These are phyloP conservation scores for Orussus abietinus DNA, from an alignment of 1,140 invertebrate genomes.

Conservation along the genomic window DNA sequence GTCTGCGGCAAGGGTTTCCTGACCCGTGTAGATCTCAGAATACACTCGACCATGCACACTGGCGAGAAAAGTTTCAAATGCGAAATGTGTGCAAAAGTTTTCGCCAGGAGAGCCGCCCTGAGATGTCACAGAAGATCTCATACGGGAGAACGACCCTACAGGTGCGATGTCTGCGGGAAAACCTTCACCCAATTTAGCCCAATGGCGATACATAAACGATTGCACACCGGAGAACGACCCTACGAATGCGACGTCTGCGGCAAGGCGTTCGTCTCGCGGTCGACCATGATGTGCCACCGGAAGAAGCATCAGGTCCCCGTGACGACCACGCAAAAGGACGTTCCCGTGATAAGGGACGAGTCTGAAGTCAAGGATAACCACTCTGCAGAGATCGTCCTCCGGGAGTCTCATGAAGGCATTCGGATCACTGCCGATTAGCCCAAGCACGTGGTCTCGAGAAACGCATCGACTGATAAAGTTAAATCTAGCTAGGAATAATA, in stretches of 20 bases:
- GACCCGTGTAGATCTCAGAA: constrained; percentile 59
- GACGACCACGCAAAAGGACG: constrained; percentile 7
- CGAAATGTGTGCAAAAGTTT: constrained; percentile 64
- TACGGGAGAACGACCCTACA: constrained; percentile 66
- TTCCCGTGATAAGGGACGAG: neutral
- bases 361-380: constrained; percentile 17
- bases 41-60: constrained; percentile 66
- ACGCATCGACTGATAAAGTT: constrained; percentile 4
- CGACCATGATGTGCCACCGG: constrained; percentile 60
- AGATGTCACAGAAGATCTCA: constrained; percentile 67
- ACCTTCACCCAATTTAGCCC: constrained; percentile 64
- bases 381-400: constrained; percentile 21
- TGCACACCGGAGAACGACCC: constrained; percentile 77
- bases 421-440: constrained; percentile 25
- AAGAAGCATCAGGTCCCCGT: constrained; percentile 53
- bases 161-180: constrained; percentile 62
- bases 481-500: too few relatives aligned
- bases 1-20: constrained; percentile 67
- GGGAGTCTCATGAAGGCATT: constrained; percentile 21
- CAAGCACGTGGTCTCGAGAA: neutral
- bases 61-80: constrained; percentile 69
- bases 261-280: constrained; percentile 58
- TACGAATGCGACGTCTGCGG: constrained; percentile 74
- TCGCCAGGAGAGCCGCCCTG: constrained; percentile 66
- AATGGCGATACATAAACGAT: constrained; percentile 61